Evolutionary conservation across 2,113 vertebrate species (phyloP).

Genomic region (Mormyrus iriodes): DNA sequence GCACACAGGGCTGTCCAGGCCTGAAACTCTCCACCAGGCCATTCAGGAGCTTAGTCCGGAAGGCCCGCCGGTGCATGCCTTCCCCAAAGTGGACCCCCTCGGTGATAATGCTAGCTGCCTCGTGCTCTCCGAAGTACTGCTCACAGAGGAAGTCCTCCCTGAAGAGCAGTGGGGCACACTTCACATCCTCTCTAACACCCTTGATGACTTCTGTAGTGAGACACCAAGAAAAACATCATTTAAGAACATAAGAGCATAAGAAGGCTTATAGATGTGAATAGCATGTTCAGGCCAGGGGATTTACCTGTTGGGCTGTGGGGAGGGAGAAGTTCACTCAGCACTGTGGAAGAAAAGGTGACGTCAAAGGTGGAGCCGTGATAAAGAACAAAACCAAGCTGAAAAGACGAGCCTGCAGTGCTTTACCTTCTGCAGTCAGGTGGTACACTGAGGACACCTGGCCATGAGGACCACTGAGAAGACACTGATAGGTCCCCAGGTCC

Average conservation of each 20-base stretch:
- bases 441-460: conserved; percentile 73
- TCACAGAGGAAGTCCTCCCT: conserved; percentile 75
- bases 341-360: neutral
- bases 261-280: neutral
- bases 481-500: conserved; percentile 83
- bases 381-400: neutral
- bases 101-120: conserved; percentile 69
- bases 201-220: conserved; percentile 39
- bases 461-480: conserved; percentile 65
- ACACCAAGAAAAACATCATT: neutral
- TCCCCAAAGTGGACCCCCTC: conserved; percentile 87
- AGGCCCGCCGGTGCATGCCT: conserved; percentile 86
- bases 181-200: conserved; percentile 54
- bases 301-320: neutral
- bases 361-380: neutral
- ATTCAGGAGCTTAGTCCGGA: conserved; percentile 73
- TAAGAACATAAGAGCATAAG: neutral
- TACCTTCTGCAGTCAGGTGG: conserved; percentile 81
- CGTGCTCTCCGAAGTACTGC: conserved; percentile 76
- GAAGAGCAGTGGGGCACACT: conserved; percentile 78
- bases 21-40: conserved; percentile 63
- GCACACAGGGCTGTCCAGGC: conserved; percentile 77
- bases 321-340: neutral
- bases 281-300: neutral
- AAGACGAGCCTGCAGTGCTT: neutral